Evolutionary conservation across 2,888 invertebrate genomes (phyloP).

Genomic region (Amblyjoppa proteus): DNA sequence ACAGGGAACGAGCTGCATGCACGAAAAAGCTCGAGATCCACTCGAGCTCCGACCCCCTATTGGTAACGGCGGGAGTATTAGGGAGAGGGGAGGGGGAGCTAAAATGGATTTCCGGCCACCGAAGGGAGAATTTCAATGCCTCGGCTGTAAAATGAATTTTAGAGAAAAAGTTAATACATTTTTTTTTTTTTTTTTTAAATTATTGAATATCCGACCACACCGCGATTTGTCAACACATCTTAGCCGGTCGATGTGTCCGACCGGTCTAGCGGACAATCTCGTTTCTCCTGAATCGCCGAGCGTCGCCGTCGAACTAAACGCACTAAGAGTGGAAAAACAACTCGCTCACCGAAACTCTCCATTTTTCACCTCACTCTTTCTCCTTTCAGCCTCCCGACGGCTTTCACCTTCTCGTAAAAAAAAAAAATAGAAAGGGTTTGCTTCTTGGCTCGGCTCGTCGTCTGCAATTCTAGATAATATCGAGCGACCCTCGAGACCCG

Average conservation of each 20-base stretch:
- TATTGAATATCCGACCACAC: too few relatives aligned
- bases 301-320: background rate
- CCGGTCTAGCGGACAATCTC: too few relatives aligned
- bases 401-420: conserved; percentile 11
- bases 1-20: background rate
- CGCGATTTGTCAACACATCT: too few relatives aligned
- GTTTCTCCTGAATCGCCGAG: background rate
- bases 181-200: too few relatives aligned
- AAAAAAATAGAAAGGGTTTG: background rate
- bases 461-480: background rate
- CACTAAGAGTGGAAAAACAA: background rate
- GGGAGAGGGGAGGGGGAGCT: too few relatives aligned
- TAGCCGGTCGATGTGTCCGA: too few relatives aligned
- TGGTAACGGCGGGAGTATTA: too few relatives aligned
- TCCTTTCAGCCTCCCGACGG: background rate
- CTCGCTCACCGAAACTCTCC: background rate
- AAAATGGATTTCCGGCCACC: background rate
- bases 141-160: background rate
- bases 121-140: background rate
- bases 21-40: background rate
- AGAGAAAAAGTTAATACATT: too few relatives aligned
- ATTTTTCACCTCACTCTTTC: conserved; percentile 15
- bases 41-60: background rate
- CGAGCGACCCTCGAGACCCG: background rate
- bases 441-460: background rate